A percentile compares a stretch with the other conserved stretches of the same genome.
Evolutionary conservation across 2,888 invertebrate species (phyloP).

Genomic region (Tetropium fuscum): DNA sequence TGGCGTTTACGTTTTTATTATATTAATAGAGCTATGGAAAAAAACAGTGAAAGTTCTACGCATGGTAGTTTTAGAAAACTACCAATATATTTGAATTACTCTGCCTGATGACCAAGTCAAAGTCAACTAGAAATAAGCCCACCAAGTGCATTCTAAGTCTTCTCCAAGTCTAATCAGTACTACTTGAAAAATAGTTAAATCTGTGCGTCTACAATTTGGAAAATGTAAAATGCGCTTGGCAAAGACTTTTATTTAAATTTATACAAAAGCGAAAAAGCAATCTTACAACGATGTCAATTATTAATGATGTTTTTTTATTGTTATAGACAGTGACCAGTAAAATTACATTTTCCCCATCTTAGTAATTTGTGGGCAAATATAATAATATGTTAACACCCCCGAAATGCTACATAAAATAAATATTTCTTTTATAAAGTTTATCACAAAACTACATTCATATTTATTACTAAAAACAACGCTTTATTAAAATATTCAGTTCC

Average conservation of each 20-base stretch:
- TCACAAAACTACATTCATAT: constrained; percentile 59
- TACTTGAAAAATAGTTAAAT: constrained; percentile 23
- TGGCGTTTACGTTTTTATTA: too few relatives aligned
- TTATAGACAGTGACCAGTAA: not conserved
- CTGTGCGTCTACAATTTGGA: constrained; percentile 28
- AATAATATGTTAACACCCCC: constrained; percentile 7
- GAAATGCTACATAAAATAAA: constrained; percentile 20
- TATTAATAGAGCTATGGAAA: too few relatives aligned
- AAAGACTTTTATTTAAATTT: constrained; percentile 15
- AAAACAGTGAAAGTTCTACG: too few relatives aligned
- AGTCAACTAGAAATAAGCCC: too few relatives aligned
- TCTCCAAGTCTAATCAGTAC: constrained; percentile 4
- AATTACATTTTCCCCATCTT: constrained; percentile 10
- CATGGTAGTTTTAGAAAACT: too few relatives aligned
- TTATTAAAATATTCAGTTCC: constrained; percentile 58
- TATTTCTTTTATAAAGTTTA: constrained; percentile 38
- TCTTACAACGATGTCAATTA: not conserved
- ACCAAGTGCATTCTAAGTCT: constrained; percentile 20
- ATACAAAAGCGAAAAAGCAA: constrained; percentile 14
- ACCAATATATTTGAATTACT: too few relatives aligned
- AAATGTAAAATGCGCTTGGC: constrained; percentile 17
- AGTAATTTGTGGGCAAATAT: constrained; percentile 8
- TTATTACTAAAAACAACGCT: constrained; percentile 51
- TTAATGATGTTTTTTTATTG: not conserved
- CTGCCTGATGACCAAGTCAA: constrained; percentile 14